Evolutionary conservation across 2,113 vertebrate genomes (phyloP).

Genomic region (Trematocara unimaculatum): DNA sequence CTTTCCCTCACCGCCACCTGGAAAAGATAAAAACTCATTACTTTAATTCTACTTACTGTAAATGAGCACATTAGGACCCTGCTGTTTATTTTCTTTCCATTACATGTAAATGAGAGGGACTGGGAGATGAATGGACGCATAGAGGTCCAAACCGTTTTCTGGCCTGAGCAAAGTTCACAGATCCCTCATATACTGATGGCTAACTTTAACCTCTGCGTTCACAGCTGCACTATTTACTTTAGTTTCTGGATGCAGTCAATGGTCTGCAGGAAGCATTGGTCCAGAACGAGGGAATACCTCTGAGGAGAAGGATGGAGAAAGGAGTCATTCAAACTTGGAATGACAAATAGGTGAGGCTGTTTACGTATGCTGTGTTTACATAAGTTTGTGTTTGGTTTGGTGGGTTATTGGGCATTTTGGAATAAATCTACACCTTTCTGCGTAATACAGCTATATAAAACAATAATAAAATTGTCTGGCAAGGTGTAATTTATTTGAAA

Average conservation of each 20-base stretch:
- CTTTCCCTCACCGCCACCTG: neutral
- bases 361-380: slow-evolving; percentile 73
- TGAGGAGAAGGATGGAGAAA: slow-evolving; percentile 74
- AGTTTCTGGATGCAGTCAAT: slow-evolving; percentile 76
- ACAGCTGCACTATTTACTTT: slow-evolving; percentile 70
- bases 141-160: slow-evolving; percentile 66
- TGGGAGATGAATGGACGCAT: slow-evolving; percentile 65
- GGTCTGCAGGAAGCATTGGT: slow-evolving; percentile 76
- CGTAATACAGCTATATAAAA: slow-evolving; percentile 62
- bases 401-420: slow-evolving; percentile 74
- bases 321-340: slow-evolving; percentile 74
- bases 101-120: slow-evolving; percentile 70
- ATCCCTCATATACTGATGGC: slow-evolving; percentile 63
- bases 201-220: slow-evolving; percentile 74
- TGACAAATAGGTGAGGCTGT: slow-evolving; percentile 77
- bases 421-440: slow-evolving; percentile 75
- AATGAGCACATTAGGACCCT: slow-evolving; percentile 61
- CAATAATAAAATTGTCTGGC: slow-evolving; percentile 70
- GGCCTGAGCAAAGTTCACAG: slow-evolving; percentile 64
- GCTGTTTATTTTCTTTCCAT: slow-evolving; percentile 72
- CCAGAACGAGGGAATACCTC: slow-evolving; percentile 77
- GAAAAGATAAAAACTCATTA: slow-evolving; percentile 44
- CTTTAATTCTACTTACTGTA: slow-evolving; percentile 55
- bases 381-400: slow-evolving; percentile 72
- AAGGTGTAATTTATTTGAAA: slow-evolving; percentile 62